Conservation (phyloP, 1,140 invertebrate species). For the Bombus confusus region DNA sequence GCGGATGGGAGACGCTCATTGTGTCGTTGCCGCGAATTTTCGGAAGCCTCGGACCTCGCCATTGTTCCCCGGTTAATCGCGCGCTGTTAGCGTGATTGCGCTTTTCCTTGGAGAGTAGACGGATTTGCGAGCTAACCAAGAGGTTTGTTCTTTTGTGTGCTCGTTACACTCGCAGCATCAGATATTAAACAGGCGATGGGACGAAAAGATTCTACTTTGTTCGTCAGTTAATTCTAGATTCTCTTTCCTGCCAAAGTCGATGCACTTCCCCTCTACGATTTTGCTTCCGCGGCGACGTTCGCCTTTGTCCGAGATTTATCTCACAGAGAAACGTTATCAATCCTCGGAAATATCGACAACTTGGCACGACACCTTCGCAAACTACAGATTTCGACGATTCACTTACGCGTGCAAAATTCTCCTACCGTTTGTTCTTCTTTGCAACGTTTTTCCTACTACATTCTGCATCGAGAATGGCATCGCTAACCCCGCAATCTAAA, state of each 20-base stretch:
- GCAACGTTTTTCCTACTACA: not conserved
- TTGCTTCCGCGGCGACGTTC: not conserved
- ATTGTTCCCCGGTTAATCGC: conserved; percentile 22
- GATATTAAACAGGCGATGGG: conserved; percentile 2
- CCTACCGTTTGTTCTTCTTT: not conserved
- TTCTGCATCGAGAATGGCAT: not conserved
- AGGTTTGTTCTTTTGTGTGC: not conserved
- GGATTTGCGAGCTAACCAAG: not conserved
- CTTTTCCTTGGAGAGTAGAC: not conserved
- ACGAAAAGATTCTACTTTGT: conserved; percentile 9
- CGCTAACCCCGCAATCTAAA: too few relatives aligned
- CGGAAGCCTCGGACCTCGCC: conserved; percentile 21
- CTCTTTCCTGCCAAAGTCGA: not conserved
- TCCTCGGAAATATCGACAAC: not conserved
- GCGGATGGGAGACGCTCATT: not conserved
- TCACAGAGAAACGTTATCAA: too few relatives aligned
- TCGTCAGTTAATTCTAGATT: not conserved
- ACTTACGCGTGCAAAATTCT: too few relatives aligned
- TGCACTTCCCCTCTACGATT: not conserved
- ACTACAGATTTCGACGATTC: not conserved
- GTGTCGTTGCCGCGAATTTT: conserved; percentile 41
- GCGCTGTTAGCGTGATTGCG: conserved; percentile 31
- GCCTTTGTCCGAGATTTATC: not conserved
- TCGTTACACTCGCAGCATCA: not conserved
- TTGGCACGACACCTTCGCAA: not conserved